Percentiles rank a stretch among this genome's conserved stretches.
Conservation (phyloP, 2,888 invertebrate genomes). For the Cheilosia pagana region DNA sequence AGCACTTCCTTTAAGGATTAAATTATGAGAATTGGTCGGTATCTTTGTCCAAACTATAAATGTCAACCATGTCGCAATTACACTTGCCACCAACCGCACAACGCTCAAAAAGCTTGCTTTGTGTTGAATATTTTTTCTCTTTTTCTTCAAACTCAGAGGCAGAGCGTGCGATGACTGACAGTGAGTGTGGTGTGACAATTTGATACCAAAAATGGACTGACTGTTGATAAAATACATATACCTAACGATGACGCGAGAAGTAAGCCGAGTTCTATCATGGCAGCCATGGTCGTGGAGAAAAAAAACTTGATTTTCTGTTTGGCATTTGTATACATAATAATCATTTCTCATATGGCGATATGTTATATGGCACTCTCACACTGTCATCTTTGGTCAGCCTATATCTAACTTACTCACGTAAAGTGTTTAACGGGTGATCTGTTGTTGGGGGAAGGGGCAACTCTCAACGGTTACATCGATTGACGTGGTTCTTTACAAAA, state of each 20-base stretch:
- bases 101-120: neutral
- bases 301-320: constrained; percentile 40
- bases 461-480: constrained; percentile 38
- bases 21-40: constrained; percentile 6
- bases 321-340: constrained; percentile 4
- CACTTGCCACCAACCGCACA: neutral
- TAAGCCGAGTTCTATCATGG: constrained; percentile 13
- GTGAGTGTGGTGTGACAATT: constrained; percentile 31
- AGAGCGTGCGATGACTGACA: constrained; percentile 7
- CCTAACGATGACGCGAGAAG: constrained; percentile 39
- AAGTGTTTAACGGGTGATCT: constrained; percentile 10
- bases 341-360: constrained; percentile 38
- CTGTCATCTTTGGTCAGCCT: constrained; percentile 6
- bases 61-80: constrained; percentile 27
- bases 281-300: neutral
- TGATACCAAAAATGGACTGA: constrained; percentile 47
- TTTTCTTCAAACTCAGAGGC: neutral
- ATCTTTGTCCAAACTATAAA: constrained; percentile 28
- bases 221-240: constrained; percentile 41
- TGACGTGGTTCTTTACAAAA: constrained; percentile 27
- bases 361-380: constrained; percentile 35
- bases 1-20: constrained; percentile 23
- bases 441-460: neutral
- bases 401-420: neutral
- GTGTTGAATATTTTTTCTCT: constrained; percentile 1